These are phyloP conservation scores for Nesidiocoris tenuis DNA, from an alignment of 2,888 invertebrate species.

Conservation along the genomic window DNA sequence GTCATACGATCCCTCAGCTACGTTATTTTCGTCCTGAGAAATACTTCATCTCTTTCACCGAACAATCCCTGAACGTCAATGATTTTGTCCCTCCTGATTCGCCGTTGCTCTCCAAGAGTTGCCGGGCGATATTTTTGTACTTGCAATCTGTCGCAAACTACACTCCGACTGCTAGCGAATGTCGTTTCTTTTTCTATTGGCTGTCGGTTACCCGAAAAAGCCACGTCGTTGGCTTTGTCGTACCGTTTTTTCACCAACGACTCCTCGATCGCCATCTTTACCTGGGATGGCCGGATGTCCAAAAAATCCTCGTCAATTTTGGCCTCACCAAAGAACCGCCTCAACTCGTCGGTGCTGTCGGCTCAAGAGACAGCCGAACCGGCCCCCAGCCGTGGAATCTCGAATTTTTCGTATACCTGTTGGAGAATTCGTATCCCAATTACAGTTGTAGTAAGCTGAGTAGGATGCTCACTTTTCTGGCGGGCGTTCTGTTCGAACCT, in stretches of 20 bases:
- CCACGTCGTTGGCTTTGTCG: background rate
- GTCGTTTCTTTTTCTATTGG: conserved; percentile 2
- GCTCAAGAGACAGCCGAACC: background rate
- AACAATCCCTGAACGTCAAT: background rate
- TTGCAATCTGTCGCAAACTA: background rate
- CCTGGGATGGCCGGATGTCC: conserved; percentile 18
- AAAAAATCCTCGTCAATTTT: conserved; percentile 22
- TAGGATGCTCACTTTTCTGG: background rate
- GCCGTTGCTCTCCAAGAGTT: background rate
- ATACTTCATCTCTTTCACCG: background rate
- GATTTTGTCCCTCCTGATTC: conserved; percentile 9
- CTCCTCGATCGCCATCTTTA: background rate
- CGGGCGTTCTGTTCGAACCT: conserved; percentile 11
- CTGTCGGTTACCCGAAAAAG: conserved; percentile 1
- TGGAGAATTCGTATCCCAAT: background rate
- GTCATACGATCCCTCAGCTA: background rate
- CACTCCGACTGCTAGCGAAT: background rate
- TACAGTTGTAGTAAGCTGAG: background rate
- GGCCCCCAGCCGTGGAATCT: conserved; percentile 18
- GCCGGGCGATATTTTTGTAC: background rate
- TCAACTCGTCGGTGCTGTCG: background rate
- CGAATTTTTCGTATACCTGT: conserved; percentile 16
- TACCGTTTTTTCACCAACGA: background rate
- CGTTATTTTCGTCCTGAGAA: background rate
- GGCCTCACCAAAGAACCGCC: conserved; percentile 4